Percentiles rank a stretch among this genome's conserved stretches.
phyloP scores from a whole-genome alignment of 2,888 invertebrate genomes.

The Hylaea fasciaria region DNA sequence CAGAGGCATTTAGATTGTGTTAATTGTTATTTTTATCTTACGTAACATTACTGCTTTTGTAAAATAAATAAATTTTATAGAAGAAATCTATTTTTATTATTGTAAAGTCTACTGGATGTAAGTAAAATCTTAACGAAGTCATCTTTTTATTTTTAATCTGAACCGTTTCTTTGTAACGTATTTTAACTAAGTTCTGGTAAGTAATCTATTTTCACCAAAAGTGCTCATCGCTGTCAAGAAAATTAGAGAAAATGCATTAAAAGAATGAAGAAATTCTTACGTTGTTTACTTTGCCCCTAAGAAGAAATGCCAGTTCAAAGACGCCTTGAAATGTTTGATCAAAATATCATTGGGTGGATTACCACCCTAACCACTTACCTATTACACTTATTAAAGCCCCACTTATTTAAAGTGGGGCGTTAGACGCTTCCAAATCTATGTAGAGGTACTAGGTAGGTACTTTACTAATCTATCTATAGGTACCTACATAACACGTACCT shows the following conservation, averaged over 20 bases:
- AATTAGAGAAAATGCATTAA: constrained; percentile 86
- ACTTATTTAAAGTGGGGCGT: too few relatives aligned
- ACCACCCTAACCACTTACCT: too few relatives aligned
- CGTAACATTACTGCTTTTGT: constrained; percentile 79
- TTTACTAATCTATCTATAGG: too few relatives aligned
- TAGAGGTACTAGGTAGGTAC: too few relatives aligned
- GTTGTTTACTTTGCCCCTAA: constrained; percentile 56
- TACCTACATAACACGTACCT: too few relatives aligned
- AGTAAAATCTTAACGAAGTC: constrained; percentile 69
- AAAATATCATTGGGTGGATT: too few relatives aligned
- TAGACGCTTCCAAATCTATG: too few relatives aligned
- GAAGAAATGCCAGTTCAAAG: not conserved
- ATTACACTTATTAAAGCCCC: too few relatives aligned
- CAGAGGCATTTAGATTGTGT: constrained; percentile 78
- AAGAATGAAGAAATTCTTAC: constrained; percentile 77
- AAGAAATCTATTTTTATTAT: constrained; percentile 85
- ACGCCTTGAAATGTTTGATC: too few relatives aligned
- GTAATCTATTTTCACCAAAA: constrained; percentile 87
- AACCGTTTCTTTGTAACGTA: constrained; percentile 70
- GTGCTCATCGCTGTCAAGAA: constrained; percentile 89
- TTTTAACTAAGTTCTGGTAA: constrained; percentile 78
- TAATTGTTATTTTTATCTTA: constrained; percentile 78
- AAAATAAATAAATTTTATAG: constrained; percentile 85
- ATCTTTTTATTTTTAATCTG: constrained; percentile 73
- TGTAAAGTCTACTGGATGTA: constrained; percentile 71